Evolutionary conservation across 2,113 vertebrate species (phyloP), one percentile per base, ranked within the genome.

Genomic region (Piaya cayana): DNA sequence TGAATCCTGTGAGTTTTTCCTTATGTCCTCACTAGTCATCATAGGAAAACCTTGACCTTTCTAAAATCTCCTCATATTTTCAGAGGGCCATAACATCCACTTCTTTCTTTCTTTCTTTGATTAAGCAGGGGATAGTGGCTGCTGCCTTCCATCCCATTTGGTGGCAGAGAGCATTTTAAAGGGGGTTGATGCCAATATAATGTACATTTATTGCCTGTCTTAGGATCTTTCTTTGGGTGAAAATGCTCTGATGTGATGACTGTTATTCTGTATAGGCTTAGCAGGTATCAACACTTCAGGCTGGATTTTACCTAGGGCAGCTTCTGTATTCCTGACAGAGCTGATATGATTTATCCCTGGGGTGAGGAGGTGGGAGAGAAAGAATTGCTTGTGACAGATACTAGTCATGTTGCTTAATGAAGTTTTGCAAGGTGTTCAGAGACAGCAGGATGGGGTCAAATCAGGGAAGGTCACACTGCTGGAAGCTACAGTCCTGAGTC

Each of bases 381-480:
- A 62, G 89, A 95, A 95, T 82, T 87, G 89, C 78, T 91, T 87
- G 74, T 91, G 94, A 91, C 96, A 95, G 91, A 77, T 80, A 94
- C 84, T 34, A 86, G 91, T 85, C 90, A 72, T 91, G 78, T 58
- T 82, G 89, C 87, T 91, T 95, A 95, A 95, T 90, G 89, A 91
- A 96, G 91, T 93, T 92, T 92, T 93, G 94, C 87, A 95, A 87
- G 75, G 94, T 95, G 87, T 69, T 96, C 92, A 64, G 85, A 95
- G 86, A 43, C 75, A 88, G 85, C 79, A 72, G 93, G 82, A 91
- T 1, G 16, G 90, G 90, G 92, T 96, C 92, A 94, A 43, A 95
- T 52, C 86, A 76, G 86, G 90, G 82, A 93, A 94, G 94, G 82
- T 94, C 86, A 78, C 1, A 2, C 65, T 0, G 16, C 88, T 81